Evolutionary conservation across 2,113 vertebrate genomes (phyloP).

Genomic region (Xenopus borealis): DNA sequence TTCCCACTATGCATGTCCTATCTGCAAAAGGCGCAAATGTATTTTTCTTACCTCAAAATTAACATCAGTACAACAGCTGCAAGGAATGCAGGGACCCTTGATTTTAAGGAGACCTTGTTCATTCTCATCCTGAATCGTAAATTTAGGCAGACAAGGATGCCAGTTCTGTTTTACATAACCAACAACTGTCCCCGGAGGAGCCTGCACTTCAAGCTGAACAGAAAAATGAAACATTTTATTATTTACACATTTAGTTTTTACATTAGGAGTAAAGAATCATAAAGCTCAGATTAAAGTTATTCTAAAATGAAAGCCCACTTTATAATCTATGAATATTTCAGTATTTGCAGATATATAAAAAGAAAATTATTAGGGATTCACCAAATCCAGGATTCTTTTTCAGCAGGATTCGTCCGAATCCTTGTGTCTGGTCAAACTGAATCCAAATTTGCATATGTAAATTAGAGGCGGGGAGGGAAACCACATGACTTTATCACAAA

Average conservation of each 20-base stretch:
- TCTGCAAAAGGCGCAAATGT: background rate
- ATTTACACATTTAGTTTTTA: background rate
- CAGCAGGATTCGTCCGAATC: too few species aligned
- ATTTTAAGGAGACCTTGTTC: slow-evolving; percentile 72
- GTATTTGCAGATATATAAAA: too few species aligned
- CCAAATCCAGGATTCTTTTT: too few species aligned
- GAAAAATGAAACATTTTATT: slow-evolving; percentile 13
- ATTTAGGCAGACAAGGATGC: slow-evolving; percentile 73
- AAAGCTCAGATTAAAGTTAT: too few species aligned
- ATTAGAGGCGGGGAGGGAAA: too few species aligned
- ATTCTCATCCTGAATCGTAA: slow-evolving; percentile 68
- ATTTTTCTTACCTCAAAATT: slow-evolving; percentile 79
- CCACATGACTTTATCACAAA: too few species aligned
- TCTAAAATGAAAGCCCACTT: too few species aligned
- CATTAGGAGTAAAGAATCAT: background rate
- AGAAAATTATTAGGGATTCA: too few species aligned
- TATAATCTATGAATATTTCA: too few species aligned
- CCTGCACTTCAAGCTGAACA: slow-evolving; percentile 72
- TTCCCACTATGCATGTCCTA: background rate
- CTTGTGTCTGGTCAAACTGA: too few species aligned
- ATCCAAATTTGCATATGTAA: too few species aligned
- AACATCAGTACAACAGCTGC: slow-evolving; percentile 81
- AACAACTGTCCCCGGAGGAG: slow-evolving; percentile 67
- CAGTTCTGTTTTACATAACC: slow-evolving; percentile 74
- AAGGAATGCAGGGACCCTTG: slow-evolving; percentile 81